These are phyloP conservation scores for Channa striata DNA, from an alignment of 2,797 vertebrate genomes.

Conservation along the genomic window DNA sequence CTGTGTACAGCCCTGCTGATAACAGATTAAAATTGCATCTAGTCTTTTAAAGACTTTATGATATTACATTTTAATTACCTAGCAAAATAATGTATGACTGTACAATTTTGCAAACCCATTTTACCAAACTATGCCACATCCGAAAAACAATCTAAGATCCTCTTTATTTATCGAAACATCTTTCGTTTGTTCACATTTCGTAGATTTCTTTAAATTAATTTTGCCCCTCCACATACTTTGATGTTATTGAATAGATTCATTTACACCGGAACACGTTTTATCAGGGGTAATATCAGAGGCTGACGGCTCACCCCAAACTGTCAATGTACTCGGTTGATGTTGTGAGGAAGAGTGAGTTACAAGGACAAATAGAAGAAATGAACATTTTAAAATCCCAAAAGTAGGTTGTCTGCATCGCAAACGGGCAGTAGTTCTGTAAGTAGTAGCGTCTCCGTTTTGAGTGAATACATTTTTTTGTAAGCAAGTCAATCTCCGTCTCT, in stretches of 20 bases:
- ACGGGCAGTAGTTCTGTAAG: constrained; percentile 9
- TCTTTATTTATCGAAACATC: too few species aligned
- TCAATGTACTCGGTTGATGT: constrained; percentile 32
- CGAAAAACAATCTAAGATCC: too few species aligned
- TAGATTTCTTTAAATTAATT: too few species aligned
- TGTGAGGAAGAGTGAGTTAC: constrained; percentile 43
- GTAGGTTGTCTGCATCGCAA: constrained; percentile 20
- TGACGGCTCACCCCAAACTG: constrained; percentile 33
- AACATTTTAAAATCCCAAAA: constrained; percentile 25
- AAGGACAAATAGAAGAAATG: constrained; percentile 44
- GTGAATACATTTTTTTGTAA: constrained; percentile 27
- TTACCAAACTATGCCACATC: too few species aligned
- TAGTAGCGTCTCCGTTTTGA: constrained; percentile 21
- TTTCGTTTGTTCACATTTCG: too few species aligned
- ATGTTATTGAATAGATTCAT: constrained; percentile 14
- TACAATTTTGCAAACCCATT: too few species aligned
- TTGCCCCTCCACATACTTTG: neutral
- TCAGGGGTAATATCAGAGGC: constrained; percentile 8
- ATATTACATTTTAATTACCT: too few species aligned
- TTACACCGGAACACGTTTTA: constrained; percentile 21
- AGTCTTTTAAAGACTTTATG: too few species aligned
- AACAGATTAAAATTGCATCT: too few species aligned
- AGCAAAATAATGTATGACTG: too few species aligned
- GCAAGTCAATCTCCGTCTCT: constrained; percentile 25
- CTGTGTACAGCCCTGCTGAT: too few species aligned